Evolutionary conservation across 2,113 vertebrate genomes (phyloP), one percentile per base, ranked within the genome.

Genomic region (Elanus axillaris): DNA sequence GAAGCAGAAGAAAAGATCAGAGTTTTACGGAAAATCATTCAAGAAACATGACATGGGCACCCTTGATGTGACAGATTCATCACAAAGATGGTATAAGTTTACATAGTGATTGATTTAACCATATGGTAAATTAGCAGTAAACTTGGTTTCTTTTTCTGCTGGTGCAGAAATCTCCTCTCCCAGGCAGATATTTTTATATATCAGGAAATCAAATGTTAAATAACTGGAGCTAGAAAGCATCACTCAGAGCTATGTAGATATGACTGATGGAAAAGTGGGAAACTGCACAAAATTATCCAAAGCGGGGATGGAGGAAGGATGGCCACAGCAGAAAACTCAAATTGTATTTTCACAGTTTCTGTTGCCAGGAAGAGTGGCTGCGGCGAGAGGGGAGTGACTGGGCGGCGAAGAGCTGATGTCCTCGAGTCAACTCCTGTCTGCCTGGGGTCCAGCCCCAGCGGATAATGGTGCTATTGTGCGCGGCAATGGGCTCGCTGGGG

Each of bases 1-100:
- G 73, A 90, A 90, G 29, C 5, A 66, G 55, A 75, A n/a, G 29
- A 32, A 58, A 67, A 83, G 0, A 32, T 10, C 11, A 23, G 63
- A 48, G 20, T 66, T 78, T 78, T 55, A 40, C 26, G 85, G 82
- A 47, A 55, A 13, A 62, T 55, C 4, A 4, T 29, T 59, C 6
- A 58, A 67, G 67, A 53, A 42, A 21, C 17, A 11, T 10, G 15
- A n/a, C 62, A 36, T 5, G 27, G 50, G 18, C 59, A 87, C 9
- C 13, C 23, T 55, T 29, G 42, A 53, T 3, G 4, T 26, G 55
- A 62, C 45, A 43, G 64, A 66, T 27, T 36, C 60, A 69, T 0
- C 0, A 56, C 36, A 53, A 66, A 91, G 21, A 11, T 0, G 0
- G 6, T 27, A 1, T 26, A 10, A 55, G 66, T 90, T 42, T 43